Evolutionary conservation across 2,888 invertebrate genomes (phyloP).

Genomic region (Idaea straminata): DNA sequence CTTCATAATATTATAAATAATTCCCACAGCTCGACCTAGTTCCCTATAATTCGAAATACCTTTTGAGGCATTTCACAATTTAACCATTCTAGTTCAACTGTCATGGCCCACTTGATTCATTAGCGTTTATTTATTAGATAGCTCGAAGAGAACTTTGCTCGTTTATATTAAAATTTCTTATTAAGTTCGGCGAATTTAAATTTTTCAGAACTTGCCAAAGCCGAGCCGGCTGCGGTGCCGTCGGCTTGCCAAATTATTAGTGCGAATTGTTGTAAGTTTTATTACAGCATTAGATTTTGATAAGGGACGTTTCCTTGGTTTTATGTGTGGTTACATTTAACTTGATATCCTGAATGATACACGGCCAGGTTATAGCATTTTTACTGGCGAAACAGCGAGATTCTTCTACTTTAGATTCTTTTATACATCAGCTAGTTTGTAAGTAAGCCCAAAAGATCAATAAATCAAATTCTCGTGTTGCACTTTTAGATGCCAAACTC

Average conservation of each 20-base stretch:
- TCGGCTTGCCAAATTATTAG: constrained; percentile 24
- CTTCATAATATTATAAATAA: constrained; percentile 10
- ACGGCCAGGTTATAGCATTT: background rate
- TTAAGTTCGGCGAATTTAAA: constrained; percentile 40
- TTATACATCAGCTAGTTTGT: no score
- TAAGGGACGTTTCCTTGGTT: background rate
- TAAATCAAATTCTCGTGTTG: no score
- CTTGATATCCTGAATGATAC: background rate
- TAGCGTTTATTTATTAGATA: constrained; percentile 55
- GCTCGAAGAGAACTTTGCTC: constrained; percentile 46
- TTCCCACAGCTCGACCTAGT: constrained; percentile 3
- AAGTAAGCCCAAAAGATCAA: no score
- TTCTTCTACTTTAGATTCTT: background rate
- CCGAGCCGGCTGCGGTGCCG: constrained; percentile 10
- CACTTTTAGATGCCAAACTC: no score
- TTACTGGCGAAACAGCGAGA: background rate
- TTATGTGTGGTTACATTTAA: background rate
- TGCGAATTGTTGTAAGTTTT: constrained; percentile 11
- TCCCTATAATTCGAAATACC: constrained; percentile 14
- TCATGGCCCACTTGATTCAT: constrained; percentile 50
- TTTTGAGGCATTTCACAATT: constrained; percentile 40
- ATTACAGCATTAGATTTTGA: background rate
- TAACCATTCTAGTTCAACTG: constrained; percentile 38
- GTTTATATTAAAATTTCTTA: constrained; percentile 55
- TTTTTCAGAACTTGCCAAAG: constrained; percentile 36